These are phyloP conservation scores for Rhinogobio ventralis DNA, from an alignment of 2,797 vertebrate species.

Conservation along the genomic window DNA sequence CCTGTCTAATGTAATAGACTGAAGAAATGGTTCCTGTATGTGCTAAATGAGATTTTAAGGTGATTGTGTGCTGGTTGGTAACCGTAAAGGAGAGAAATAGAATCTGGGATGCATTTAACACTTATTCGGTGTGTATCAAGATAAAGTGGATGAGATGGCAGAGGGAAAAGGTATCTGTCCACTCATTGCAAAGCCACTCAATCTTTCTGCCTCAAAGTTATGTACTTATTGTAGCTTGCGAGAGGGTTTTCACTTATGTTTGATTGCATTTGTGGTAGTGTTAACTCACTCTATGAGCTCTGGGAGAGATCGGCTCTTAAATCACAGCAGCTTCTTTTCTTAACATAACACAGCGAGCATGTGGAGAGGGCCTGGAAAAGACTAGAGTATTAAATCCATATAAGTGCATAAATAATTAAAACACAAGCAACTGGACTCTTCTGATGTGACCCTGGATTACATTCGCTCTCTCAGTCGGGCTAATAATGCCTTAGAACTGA, in stretches of 20 bases:
- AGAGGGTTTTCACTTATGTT: conserved; percentile 24
- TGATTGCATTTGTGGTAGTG: conserved; percentile 32
- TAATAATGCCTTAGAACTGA: conserved; percentile 40
- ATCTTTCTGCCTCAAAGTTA: conserved; percentile 12
- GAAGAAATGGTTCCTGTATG: conserved; percentile 29
- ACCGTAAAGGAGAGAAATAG: conserved; percentile 37
- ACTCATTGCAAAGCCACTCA: conserved; percentile 19
- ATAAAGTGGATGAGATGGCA: conserved; percentile 30
- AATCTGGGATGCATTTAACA: conserved; percentile 22
- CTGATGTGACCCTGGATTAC: conserved; percentile 31
- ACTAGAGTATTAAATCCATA: conserved; percentile 38
- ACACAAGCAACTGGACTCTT: conserved; percentile 36
- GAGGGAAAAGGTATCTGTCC: conserved; percentile 18
- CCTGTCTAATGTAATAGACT: conserved; percentile 44
- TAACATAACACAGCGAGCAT: conserved; percentile 17
- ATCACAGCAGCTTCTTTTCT: conserved; percentile 17
- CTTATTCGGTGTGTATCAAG: conserved; percentile 16
- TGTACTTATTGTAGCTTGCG: background rate
- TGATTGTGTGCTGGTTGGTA: conserved; percentile 5
- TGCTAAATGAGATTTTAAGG: conserved; percentile 49
- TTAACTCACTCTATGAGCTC: conserved; percentile 16
- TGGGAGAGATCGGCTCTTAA: conserved; percentile 5
- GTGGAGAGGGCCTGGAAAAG: conserved; percentile 35
- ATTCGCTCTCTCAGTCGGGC: conserved; percentile 28
- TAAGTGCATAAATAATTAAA: conserved; percentile 8